Percentiles rank a stretch among this genome's conserved stretches.
These are phyloP conservation scores for Polyodon spathula DNA, from an alignment of 2,113 vertebrate genomes.

Conservation along the genomic window DNA sequence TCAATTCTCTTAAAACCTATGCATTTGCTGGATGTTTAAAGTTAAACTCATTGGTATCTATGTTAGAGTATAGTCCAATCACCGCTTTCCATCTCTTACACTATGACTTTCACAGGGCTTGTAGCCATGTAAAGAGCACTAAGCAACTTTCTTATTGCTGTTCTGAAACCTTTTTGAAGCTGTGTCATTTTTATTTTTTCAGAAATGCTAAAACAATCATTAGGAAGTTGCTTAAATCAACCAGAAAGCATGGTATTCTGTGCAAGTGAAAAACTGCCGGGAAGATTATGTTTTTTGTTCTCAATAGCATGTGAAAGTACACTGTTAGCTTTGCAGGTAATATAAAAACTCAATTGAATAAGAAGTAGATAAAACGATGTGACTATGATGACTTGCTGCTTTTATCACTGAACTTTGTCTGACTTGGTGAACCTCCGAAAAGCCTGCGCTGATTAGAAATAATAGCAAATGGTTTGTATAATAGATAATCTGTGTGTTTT, in stretches of 20 bases:
- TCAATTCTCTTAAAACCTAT: too few species aligned
- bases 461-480: constrained; percentile 38
- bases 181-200: neutral
- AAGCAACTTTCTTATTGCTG: neutral
- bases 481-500: constrained; percentile 20
- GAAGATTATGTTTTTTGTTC: neutral
- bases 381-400: constrained; percentile 22
- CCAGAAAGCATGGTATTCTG: neutral
- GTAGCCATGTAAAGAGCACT: neutral
- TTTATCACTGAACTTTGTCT: constrained; percentile 42
- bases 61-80: too few species aligned
- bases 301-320: neutral
- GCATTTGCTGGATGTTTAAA: neutral
- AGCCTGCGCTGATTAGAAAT: constrained; percentile 43
- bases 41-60: too few species aligned
- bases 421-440: constrained; percentile 46
- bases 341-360: constrained; percentile 8
- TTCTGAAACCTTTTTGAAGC: neutral
- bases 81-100: neutral
- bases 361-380: neutral
- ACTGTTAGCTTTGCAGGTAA: constrained; percentile 2
- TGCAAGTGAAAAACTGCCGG: neutral
- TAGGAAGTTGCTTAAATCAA: neutral
- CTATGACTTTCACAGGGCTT: neutral
- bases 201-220: neutral